A percentile compares a stretch with the other conserved stretches of the same genome.
Evolutionary conservation across 2,888 invertebrate genomes (phyloP).

Genomic region (Sturmia bella): DNA sequence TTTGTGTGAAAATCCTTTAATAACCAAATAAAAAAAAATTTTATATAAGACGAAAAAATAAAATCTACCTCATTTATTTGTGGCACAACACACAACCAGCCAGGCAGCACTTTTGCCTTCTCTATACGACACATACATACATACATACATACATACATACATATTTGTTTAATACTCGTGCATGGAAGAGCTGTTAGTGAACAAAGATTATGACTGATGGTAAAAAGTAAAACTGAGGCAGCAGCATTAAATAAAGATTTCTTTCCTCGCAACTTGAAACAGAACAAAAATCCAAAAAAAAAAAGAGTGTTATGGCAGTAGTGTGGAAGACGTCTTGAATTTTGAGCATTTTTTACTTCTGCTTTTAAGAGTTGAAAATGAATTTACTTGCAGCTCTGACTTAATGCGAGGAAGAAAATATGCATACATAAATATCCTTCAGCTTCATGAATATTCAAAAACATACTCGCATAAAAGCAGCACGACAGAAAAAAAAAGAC

Average conservation of each 20-base stretch:
- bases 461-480: constrained; percentile 36
- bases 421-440: constrained; percentile 39
- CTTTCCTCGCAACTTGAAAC: constrained; percentile 22
- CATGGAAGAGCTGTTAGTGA: constrained; percentile 8
- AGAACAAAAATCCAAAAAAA: neutral
- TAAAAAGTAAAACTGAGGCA: constrained; percentile 39
- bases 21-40: constrained; percentile 22
- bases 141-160: neutral
- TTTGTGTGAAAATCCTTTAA: constrained; percentile 50
- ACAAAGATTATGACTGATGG: constrained; percentile 5
- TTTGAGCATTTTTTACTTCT: neutral
- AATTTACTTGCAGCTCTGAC: constrained; percentile 40
- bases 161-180: neutral
- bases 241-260: constrained; percentile 35
- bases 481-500: constrained; percentile 7
- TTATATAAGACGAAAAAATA: constrained; percentile 14
- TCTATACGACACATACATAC: neutral
- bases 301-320: too few species aligned
- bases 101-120: neutral
- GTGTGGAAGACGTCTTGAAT: neutral
- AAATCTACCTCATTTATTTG: constrained; percentile 52
- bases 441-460: constrained; percentile 57
- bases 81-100: constrained; percentile 30
- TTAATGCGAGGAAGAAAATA: constrained; percentile 15
- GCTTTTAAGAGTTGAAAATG: constrained; percentile 15